Base-by-base conservation (phyloP, 2,888 invertebrate species). In the Noctua fimbriata region DNA sequence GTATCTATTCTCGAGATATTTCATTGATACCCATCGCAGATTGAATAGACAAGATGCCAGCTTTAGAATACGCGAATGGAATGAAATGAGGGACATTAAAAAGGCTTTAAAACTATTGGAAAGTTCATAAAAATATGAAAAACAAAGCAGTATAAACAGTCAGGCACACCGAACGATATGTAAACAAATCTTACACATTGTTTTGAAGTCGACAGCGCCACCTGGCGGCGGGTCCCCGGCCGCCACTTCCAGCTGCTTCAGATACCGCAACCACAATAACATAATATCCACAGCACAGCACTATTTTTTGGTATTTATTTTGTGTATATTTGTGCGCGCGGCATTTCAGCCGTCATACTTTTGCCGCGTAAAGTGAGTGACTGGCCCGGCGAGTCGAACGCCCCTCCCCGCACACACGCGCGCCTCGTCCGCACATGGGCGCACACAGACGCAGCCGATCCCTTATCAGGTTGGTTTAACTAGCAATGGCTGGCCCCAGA, bases 401-500 rank as follows among this genome's bases (percentile, higher is more conserved):
- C 93, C 93, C 95, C 95, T 93, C 95, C 89, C 91, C 90, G 92
- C 95, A 93, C 94, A 94, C 94, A 90, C 90, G 32, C 89, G 87
- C 87, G 78, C 83, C 76, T 87, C 82, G 89, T 88, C 81, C 84
- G 88, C 81, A 90, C 90, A 87, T 76, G 71, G 85, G 88, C 95
- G 88, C 96, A 95, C 96, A 95, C 95, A 90, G 81, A 76, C 90
- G 80, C 89, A 70, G 70, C 82, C 95, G 96, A 95, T 95, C 95
- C 94, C 96, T 96, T 97, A 96, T 97, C 97, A 96, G 92, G 91
- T 94, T 89, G 96, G 95, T 96, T 95, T 96, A 96, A 96, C 97
- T 96, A 97, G 97, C 97, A 95, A 96, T 95, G 96, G 95, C 95
- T 94, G 95, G 95, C 95, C 96, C 95, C 94, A 95, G 96, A 96